These are phyloP conservation scores for Lordiphosa clarofinis DNA, from an alignment of 1,140 invertebrate genomes.

Conservation along the genomic window DNA sequence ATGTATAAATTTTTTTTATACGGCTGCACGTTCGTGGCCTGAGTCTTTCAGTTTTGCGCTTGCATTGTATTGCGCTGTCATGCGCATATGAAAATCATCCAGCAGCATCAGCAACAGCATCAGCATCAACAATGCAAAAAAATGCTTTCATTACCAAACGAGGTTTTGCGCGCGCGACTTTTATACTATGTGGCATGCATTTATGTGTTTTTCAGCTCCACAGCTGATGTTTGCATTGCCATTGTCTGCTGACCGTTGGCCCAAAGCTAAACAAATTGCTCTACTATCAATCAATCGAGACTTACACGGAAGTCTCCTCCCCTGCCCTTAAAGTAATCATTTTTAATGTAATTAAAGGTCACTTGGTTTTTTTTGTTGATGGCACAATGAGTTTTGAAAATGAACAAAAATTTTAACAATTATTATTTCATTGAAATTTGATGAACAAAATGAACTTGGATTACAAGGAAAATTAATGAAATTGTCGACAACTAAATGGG, in stretches of 20 bases:
- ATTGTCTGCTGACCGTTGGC: constrained; percentile 15
- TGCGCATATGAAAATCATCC: constrained; percentile 71
- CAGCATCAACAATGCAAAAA: constrained; percentile 60
- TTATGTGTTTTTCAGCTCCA: constrained; percentile 32
- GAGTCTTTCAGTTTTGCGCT: constrained; percentile 54
- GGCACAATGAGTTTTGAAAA: constrained; percentile 28
- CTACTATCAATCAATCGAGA: constrained; percentile 28
- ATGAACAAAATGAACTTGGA: constrained; percentile 8
- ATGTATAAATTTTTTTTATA: no score
- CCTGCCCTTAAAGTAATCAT: constrained; percentile 6
- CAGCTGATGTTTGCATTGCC: constrained; percentile 13
- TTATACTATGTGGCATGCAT: constrained; percentile 43
- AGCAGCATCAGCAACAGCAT: constrained; percentile 19
- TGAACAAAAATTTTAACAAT: constrained; percentile 12
- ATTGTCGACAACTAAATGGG: no score
- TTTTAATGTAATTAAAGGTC: constrained; percentile 37
- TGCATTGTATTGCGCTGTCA: constrained; percentile 76
- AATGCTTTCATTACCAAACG: constrained; percentile 77
- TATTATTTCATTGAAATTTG: neutral
- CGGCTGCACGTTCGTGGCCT: constrained; percentile 66
- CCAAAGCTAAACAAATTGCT: no score
- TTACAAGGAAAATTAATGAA: no score
- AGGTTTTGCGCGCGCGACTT: constrained; percentile 21
- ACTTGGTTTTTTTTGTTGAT: constrained; percentile 22
- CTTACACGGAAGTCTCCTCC: constrained; percentile 35